Evolutionary conservation across 2,888 invertebrate species (phyloP), one percentile per base, ranked within the genome.

Genomic region (Andrena marginata): DNA sequence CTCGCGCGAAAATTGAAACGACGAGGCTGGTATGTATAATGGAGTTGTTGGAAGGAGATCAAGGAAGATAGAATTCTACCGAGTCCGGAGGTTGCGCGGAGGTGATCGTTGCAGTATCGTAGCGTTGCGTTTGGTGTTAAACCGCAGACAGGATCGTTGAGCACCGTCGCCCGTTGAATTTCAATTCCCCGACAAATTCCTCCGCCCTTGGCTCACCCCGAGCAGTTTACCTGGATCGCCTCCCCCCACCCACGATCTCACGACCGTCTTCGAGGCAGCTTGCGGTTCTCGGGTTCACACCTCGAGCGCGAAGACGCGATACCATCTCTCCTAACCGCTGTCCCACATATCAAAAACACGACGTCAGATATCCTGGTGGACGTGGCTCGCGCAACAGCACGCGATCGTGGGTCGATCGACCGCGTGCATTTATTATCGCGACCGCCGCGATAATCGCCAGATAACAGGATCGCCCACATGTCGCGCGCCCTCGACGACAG

Each of bases 341-440:
- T 82, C 77, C 87, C 73, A 87, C 73, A 85, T 87, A 87, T 86
- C 76, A 74, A 70, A 51, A 64, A 48, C 74, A 72, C 73, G 48
- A 71, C 84, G 54, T 85, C 67, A 64, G 78, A 82, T 76, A 85
- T 85, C 82, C 82, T 84, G 85, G 48, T 85, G 67, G 80, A 85
- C 85, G 63, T 77, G 63, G 49, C 48, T 23, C 77, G 74, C 48
- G 68, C 68, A 64, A 65, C 64, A 71, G 51, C 51, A 48, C 49
- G 16, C 64, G 74, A 71, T 71, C 85, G 69, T 67, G 64, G 77
- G 59, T 65, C 79, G 81, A 71, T 74, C 62, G 80, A 54, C 59
- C 51, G 69, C 63, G 60, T 23, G 74, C 74, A 82, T 84, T 86
- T 60, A 81, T 77, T 87, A 85, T 87, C 84, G 51, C 74, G 62